These are phyloP conservation scores for Acrocyrtus sp. DNA, from an alignment of 2,888 invertebrate species.

Conservation along the genomic window DNA sequence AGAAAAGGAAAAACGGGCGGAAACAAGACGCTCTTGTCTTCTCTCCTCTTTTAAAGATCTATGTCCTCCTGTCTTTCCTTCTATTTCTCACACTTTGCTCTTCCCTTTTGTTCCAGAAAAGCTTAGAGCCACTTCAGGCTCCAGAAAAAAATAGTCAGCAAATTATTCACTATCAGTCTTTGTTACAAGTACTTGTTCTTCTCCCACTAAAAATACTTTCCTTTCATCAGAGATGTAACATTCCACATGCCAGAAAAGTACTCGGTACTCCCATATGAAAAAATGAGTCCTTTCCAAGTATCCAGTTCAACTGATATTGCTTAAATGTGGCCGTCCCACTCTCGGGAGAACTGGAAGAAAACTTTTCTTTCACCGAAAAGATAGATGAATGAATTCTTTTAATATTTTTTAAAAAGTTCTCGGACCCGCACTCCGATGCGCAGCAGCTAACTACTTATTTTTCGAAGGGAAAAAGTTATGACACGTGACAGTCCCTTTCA, in stretches of 20 bases:
- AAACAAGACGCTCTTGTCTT: neutral
- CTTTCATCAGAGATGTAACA: neutral
- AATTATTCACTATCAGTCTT: neutral
- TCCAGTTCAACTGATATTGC: no score
- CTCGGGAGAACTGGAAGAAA: no score
- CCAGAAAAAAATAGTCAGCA: neutral
- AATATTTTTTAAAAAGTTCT: conserved; percentile 13
- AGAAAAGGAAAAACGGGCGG: neutral
- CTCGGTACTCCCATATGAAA: no score
- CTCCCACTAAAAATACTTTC: neutral
- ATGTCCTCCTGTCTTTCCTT: conserved; percentile 25
- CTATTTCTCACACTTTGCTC: conserved; percentile 15
- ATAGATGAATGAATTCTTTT: conserved; percentile 31
- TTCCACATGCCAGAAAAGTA: no score
- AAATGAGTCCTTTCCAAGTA: no score
- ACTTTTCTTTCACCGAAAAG: conserved; percentile 15
- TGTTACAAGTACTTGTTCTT: neutral
- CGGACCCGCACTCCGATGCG: no score
- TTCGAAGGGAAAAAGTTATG: conserved; percentile 18
- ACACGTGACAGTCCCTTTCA: conserved; percentile 28
- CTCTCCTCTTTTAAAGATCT: conserved; percentile 22
- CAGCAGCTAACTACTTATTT: no score
- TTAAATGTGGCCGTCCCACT: no score
- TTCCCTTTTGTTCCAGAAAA: neutral
- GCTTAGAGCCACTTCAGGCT: neutral